Evolutionary conservation across 2,797 vertebrate genomes (phyloP).

Genomic region (Morus bassanus): DNA sequence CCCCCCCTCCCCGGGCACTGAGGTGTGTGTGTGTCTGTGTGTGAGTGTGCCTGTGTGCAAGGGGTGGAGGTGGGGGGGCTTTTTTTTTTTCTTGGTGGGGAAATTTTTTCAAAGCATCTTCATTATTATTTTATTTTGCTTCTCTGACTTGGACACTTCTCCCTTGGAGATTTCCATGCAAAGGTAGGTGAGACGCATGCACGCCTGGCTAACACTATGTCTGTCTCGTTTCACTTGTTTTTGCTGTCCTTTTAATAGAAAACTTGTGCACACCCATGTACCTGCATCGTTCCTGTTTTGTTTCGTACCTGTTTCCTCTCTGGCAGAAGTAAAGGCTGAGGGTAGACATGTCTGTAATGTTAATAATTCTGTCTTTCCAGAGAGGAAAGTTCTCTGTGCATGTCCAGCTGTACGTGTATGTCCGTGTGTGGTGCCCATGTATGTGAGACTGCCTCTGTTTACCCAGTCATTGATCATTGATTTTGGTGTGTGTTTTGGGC

Average conservation of each 20-base stretch:
- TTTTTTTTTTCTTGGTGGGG: background rate
- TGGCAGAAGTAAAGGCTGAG: slow-evolving; percentile 30
- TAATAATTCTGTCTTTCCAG: slow-evolving; percentile 43
- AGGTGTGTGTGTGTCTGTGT: slow-evolving; percentile 42
- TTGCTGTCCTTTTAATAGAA: slow-evolving; percentile 28
- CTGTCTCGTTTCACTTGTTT: slow-evolving; percentile 10
- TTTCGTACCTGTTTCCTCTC: slow-evolving; percentile 47
- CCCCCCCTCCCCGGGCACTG: background rate
- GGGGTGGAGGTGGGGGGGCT: background rate
- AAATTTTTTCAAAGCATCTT: slow-evolving; percentile 32
- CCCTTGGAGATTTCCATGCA: slow-evolving; percentile 74
- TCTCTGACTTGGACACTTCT: slow-evolving; percentile 64
- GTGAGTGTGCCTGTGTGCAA: slow-evolving; percentile 33
- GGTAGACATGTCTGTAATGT: slow-evolving; percentile 45
- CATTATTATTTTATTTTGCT: slow-evolving; percentile 56
- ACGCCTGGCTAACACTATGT: slow-evolving; percentile 36
- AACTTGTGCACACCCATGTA: slow-evolving; percentile 13
- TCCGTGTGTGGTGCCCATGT: background rate
- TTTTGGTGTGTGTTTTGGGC: slow-evolving; percentile 27
- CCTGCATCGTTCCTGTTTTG: slow-evolving; percentile 38
- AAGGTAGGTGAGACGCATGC: slow-evolving; percentile 75
- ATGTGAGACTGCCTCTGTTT: slow-evolving; percentile 56
- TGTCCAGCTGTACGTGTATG: background rate
- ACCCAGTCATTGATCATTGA: slow-evolving; percentile 61
- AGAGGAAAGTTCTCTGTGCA: slow-evolving; percentile 66